Evolutionary conservation across 2,888 invertebrate genomes (phyloP), one percentile per base, ranked within the genome.

Genomic region (Bimastos eiseni): DNA sequence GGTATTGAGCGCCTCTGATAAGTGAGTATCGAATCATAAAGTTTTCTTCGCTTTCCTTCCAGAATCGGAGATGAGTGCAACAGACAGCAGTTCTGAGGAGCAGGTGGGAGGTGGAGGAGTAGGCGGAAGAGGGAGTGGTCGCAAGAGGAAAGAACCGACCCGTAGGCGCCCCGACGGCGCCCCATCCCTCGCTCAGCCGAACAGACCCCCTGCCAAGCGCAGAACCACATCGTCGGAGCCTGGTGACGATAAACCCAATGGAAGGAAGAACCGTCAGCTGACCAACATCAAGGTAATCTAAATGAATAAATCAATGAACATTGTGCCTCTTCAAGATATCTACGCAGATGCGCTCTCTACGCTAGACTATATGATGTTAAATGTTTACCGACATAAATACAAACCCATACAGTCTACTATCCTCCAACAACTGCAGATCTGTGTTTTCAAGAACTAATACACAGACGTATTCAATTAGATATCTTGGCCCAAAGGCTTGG

Each of bases 31-130:
- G 1, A 70, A n/a, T 70, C 30, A 70, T n/a, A 30, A 1, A 15
- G 41, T 70, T 70, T 30, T 70, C 11, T 70, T 70, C n/a, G 30
- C n/a, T 36, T 15, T 4, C 36, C 8, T 34, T 34, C 21, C n/a
- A 86, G 86, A 86, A 19, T 86, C 86, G 3, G 86, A 34, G 5
- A 36, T 86, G 86, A 86, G 86, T 41, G 41, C 21, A n/a, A 41
- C 89, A 13, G 89, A 89, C 44, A 44, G 44, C 49, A 89, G 89
- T 37, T 89, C 89, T 17, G 89, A 38, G 19, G 89, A 49, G 38
- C 37, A 21, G 4, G n/a, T 38, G 30, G 49, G n/a, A 30, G 33
- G 41, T n/a, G 44, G 89, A 30, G 49, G 41, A 8, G 44, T 19
- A 37, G 89, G 38, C 13, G 89, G 89, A 88, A 38, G 88, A 38